Base-by-base conservation (phyloP, 1,140 invertebrate species). In the Aleiodes sp. region DNA sequence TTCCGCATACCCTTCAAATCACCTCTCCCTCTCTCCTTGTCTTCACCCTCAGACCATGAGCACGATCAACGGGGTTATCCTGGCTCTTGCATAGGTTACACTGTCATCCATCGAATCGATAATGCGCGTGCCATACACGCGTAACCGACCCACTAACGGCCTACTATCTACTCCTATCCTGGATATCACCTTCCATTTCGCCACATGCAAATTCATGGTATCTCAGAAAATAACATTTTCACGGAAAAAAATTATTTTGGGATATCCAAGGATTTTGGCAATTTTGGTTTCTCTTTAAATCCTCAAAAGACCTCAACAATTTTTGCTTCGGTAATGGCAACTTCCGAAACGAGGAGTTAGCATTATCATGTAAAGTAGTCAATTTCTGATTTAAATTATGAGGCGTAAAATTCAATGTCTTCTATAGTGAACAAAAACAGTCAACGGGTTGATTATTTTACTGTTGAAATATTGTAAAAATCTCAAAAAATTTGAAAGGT, bases 101-200 rank as follows among this genome's bases (percentile, higher is more conserved):
- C 8, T 81, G 79, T 83, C 80, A 81, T 82, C 77, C 74, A 77
- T 76, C 71, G 69, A 83, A 82, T 83, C 82, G 78, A 83, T 83
- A 82, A 65, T 75, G 75, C 75, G 72, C 77, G 75, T 78, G 75
- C 59, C 16, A 52, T 52, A 52, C 76, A 77, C 77, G 75, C 78
- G 78, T 78, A 73, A 77, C 68, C 80, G 77, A 81, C 77, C 80
- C 75, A 78, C 72, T 78, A 74, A 76, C 73, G 70, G 65, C 64
- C 29, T 52, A 69, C 56, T 29, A 57, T 14, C 56, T 29, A 16
- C 19, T 65, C 28, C 26, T 41, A 35, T 24, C 35, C 43, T n/a
- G n/a, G 61, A 39, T 12, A 12, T 16, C 37, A 31, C 31, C 43
- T 57, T 26, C 52, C 43, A 33, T 35, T 66, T 56, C 24, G 19